Evolutionary conservation across 2,797 vertebrate species (phyloP), one percentile per base, ranked within the genome.

Genomic region (Poecilia wingei): DNA sequence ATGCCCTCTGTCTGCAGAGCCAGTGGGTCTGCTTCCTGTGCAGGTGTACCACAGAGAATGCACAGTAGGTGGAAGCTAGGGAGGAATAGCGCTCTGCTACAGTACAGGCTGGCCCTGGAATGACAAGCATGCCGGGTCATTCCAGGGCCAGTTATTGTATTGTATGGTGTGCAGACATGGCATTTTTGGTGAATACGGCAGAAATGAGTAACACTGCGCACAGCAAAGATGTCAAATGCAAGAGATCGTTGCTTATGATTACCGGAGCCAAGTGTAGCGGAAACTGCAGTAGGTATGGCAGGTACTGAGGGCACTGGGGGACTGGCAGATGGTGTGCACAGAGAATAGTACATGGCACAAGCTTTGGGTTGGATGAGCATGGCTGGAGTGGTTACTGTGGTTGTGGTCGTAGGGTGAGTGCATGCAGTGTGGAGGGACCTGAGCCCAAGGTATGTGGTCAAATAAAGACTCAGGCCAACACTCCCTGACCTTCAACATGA

Each of bases 1-100:
- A 96, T 95, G 95, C 92, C 94, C 94, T 95, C 91, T 94, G 94
- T 94, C 95, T 92, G 89, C 92, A 91, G 85, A 88, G 89, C 91
- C 94, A 86, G 88, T 89, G 6, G 94, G 95, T 91, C 90, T 86
- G 89, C 93, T 95, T 96, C 95, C 95, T 95, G 95, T 93, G 88
- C 96, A 96, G 95, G 94, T 96, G 94, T 85, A 92, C 92, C 91
- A 88, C 87, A 84, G 94, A 91, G 95, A 87, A 78, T 74, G 78
- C 90, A 90, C 92, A 87, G 89, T 86, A 81, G 86, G 83, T 84
- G 82, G 22, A 41, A 39, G 49, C 12, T 71, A 41, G 78, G 87
- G 87, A 84, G 12, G 43, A 77, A 91, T 78, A 81, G 76, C 85
- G 84, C 89, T 76, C 49, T 13, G 71, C 31, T 79, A 80, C 81